Evolutionary conservation across 30 jellyfish, hydroid and myxozoan genomes (phyloP), one percentile per base, ranked within the genome.

Genomic region (Calvadosia cruxmelitensis): DNA sequence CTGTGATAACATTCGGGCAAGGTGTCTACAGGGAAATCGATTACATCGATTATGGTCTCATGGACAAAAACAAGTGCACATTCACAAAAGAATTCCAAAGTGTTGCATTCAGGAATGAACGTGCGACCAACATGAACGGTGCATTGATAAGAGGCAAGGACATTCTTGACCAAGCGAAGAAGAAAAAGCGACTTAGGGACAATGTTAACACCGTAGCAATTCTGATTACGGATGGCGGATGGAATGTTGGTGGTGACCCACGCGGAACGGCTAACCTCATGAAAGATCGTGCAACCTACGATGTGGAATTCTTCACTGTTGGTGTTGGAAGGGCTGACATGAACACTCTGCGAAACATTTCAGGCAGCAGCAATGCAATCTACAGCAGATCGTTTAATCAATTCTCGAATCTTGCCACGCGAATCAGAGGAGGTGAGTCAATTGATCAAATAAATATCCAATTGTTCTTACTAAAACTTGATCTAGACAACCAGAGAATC

Each of bases 211-310:
- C 90, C 0, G 97, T 77, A 50, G 70, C 76, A 10, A 81, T 88
- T 3, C n/a, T 88, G 84, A 73, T 88, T 33, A 88, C 97, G 0
- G 97, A 88, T 67, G 97, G 97, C 20, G 31, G 72, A 57, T 88
- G 94, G 94, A 88, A 88, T 76, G 25, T 0, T 23, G 97, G 97
- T 13, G 94, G 94, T 51, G 67, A 71, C 27, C 97, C 97, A n/a
- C 27, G 20, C 24, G 30, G 30, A 10, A 50, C 79, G 1, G 95
- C 95, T 16, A 67, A 33, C 3, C 36, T 49, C 12, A 48, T 88
- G 73, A 66, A 92, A 66, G 63, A 72, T 34, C 23, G 75, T 31
- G 67, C 35, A 20, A 20, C 70, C 16, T 77, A 67, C 72, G 64
- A 68, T 50, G 92, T 82, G 3, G 97, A 88, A 49, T 64, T 88